phyloP scores from a whole-genome alignment of 2,113 vertebrate genomes.

The Procavia capensis region DNA sequence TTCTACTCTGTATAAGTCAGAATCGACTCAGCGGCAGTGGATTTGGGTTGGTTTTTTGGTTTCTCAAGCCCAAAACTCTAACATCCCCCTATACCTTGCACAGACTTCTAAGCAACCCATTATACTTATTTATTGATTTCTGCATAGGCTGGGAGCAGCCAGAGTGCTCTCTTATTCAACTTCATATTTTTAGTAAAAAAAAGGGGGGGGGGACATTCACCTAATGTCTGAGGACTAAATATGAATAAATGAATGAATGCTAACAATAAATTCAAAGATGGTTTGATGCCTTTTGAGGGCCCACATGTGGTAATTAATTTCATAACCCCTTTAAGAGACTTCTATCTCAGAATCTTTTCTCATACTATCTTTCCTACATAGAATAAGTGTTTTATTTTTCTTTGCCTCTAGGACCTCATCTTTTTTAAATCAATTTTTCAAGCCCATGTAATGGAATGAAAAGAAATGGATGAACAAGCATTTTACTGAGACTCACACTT shows the following conservation, averaged over 20 bases:
- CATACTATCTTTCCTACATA: neutral
- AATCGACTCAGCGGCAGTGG: too few relatives aligned
- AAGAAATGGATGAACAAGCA: neutral
- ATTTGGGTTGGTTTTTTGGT: too few relatives aligned
- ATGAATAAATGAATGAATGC: neutral
- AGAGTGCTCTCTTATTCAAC: neutral
- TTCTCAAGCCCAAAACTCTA: neutral
- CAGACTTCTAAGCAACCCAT: neutral
- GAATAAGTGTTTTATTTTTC: neutral
- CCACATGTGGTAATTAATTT: neutral
- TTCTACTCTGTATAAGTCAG: too few relatives aligned
- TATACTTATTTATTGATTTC: neutral
- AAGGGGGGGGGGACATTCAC: neutral
- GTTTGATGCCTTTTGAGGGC: neutral
- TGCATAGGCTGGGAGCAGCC: neutral
- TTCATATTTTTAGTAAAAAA: neutral
- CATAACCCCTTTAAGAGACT: neutral
- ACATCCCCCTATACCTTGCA: neutral
- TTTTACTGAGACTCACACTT: conserved; percentile 30
- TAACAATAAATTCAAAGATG: neutral
- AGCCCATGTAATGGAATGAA: neutral
- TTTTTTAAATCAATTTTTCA: conserved; percentile 39
- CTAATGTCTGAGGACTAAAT: neutral
- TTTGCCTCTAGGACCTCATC: neutral
- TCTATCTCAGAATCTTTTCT: neutral